Conservation (phyloP, 2,888 invertebrate genomes). For the Eupithecia dodoneata region DNA sequence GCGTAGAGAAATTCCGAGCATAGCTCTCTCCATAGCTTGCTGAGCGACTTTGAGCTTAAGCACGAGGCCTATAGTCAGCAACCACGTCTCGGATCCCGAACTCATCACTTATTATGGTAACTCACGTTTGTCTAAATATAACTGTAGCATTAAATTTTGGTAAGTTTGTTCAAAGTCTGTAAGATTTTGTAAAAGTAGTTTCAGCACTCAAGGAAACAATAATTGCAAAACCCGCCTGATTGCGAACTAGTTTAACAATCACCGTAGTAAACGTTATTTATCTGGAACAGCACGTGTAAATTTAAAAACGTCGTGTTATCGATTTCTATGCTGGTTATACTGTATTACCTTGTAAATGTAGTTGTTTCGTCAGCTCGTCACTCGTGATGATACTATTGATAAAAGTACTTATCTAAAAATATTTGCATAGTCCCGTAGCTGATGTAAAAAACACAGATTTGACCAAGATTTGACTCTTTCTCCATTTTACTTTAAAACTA, state of each 20-base stretch:
- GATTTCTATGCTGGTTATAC: constrained; percentile 10
- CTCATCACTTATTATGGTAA: too few relatives aligned
- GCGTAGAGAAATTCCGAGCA: too few relatives aligned
- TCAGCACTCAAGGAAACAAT: constrained; percentile 15
- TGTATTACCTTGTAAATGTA: constrained; percentile 5
- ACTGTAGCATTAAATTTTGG: background rate
- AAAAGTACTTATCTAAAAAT: background rate
- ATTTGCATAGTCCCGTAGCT: background rate
- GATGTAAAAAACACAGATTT: too few relatives aligned
- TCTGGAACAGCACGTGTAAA: constrained; percentile 25
- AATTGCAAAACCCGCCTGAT: constrained; percentile 6
- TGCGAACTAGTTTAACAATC: constrained; percentile 19
- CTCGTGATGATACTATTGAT: background rate
- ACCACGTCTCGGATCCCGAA: too few relatives aligned
- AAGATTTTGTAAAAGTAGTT: background rate
- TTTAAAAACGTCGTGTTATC: constrained; percentile 18
- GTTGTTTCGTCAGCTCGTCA: background rate
- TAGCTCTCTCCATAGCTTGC: too few relatives aligned
- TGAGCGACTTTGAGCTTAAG: too few relatives aligned
- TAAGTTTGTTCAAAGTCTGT: background rate
- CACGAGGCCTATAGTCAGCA: too few relatives aligned
- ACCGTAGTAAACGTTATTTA: constrained; percentile 16
- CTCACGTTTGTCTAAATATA: too few relatives aligned
- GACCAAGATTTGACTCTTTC: too few relatives aligned
- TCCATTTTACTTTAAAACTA: too few relatives aligned